Evolutionary conservation across 53 echinoderm and acorn worm species (phyloP), one percentile per base, ranked within the genome.

Genomic region (Luidia sarsii): DNA sequence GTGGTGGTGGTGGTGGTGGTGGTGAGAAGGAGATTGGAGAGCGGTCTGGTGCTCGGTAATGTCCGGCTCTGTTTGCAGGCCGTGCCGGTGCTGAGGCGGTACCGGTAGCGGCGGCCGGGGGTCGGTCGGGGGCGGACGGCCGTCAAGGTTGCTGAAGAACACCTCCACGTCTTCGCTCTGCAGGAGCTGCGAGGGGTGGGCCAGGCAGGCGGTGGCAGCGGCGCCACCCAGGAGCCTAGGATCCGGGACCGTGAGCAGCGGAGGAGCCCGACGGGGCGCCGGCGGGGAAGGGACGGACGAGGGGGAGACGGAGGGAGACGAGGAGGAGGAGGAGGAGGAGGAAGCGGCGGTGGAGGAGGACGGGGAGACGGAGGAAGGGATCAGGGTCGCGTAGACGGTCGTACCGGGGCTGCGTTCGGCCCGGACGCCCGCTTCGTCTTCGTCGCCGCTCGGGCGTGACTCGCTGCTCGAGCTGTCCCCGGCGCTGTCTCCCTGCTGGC

Each of bases 81-180:
- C 22, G 34, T 59, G 83, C 43, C 83, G 75, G 25, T 56, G 71
- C 16, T 55, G 82, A 50, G 82, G 75, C 10, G 35, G 71, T 15
- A 38, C 68, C 14, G 63, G 62, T 33, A 20, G 63, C 27, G 39
- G 34, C 53, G 82, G 75, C 15, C 39, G 71, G 28, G 36, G 82
- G 18, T 73, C 48, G 63, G 73, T 74, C 8, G 64, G 82, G 0
- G 82, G 53, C 21, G 83, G 75, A 31, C 68, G 83, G 35, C 83
- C 77, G 33, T 89, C 89, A 18, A 89, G 68, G 52, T 89, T 79
- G 35, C 53, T 83, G 68, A 89, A 89, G 68, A 89, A 89, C 0
- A 89, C 89, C 65, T 89, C 89, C 8, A 89, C 89, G 89, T 89
- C 89, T 60, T 89, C 89, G 33, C 83, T 83, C 57, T 83, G 75